Evolutionary conservation across 1,140 invertebrate genomes (phyloP).

Genomic region (Ridgeia piscesae): DNA sequence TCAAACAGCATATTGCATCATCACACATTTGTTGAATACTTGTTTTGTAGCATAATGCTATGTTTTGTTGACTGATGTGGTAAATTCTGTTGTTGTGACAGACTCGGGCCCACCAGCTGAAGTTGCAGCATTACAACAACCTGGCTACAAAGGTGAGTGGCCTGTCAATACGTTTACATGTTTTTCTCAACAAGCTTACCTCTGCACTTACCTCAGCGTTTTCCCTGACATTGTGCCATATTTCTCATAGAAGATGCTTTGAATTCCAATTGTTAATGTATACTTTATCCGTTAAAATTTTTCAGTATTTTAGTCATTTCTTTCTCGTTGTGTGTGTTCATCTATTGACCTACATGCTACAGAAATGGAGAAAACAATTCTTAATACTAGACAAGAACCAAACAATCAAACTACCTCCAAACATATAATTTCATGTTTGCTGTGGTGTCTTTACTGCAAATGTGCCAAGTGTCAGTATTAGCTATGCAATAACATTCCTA

Average conservation of each 20-base stretch:
- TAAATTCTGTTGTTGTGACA: conserved; percentile 35
- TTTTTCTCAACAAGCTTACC: not conserved
- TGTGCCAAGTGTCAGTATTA: not conserved
- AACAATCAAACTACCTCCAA: not conserved
- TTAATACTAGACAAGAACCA: not conserved
- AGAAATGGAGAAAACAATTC: not conserved
- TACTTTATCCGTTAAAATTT: too few species aligned
- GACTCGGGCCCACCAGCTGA: conserved; percentile 52
- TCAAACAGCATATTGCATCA: too few species aligned
- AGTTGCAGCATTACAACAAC: conserved; percentile 50
- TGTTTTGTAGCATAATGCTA: too few species aligned
- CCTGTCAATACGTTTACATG: not conserved
- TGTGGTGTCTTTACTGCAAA: not conserved
- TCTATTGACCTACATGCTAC: too few species aligned
- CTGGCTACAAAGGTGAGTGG: conserved; percentile 38
- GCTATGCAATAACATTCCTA: not conserved
- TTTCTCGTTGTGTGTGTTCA: too few species aligned
- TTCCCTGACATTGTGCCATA: too few species aligned
- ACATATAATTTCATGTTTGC: not conserved
- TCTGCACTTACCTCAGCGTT: too few species aligned
- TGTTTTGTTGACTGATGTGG: too few species aligned
- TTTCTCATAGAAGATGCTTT: too few species aligned
- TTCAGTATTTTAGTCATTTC: too few species aligned
- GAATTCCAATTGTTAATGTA: too few species aligned
- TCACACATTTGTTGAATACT: too few species aligned